phyloP scores from a whole-genome alignment of 2,113 vertebrate species.

The Entomyzon cyanotis region DNA sequence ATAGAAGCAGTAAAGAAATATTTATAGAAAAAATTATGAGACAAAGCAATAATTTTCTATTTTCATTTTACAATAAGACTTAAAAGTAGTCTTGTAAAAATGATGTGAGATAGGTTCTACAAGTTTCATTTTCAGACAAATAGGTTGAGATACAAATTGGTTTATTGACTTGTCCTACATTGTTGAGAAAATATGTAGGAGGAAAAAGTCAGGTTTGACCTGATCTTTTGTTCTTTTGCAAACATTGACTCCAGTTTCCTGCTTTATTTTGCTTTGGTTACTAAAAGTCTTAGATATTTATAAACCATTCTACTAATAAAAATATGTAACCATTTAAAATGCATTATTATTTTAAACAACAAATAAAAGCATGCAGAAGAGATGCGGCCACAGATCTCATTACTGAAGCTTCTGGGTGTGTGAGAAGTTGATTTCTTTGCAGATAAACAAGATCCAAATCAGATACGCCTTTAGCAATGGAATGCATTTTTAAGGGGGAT shows the following conservation, averaged over 20 bases:
- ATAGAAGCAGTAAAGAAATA: not conserved
- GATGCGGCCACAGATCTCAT: not conserved
- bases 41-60: not conserved
- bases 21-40: not conserved
- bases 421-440: not conserved
- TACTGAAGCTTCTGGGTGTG: not conserved
- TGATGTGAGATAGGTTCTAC: not conserved
- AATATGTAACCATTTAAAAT: not conserved
- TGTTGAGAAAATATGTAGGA: not conserved
- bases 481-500: not conserved
- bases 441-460: not conserved
- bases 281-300: not conserved
- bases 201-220: not conserved
- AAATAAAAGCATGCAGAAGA: not conserved
- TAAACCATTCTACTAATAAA: not conserved
- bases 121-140: not conserved
- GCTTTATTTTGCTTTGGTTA: not conserved
- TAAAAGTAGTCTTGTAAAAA: not conserved
- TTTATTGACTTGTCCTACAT: not conserved
- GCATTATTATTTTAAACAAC: not conserved
- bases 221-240: not conserved
- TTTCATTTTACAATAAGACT: not conserved
- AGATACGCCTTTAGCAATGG: not conserved
- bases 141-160: not conserved
- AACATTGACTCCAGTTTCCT: not conserved